Conservation (phyloP, 92 coral and sea anemone species). For the Palythoa caribaeorum region DNA sequence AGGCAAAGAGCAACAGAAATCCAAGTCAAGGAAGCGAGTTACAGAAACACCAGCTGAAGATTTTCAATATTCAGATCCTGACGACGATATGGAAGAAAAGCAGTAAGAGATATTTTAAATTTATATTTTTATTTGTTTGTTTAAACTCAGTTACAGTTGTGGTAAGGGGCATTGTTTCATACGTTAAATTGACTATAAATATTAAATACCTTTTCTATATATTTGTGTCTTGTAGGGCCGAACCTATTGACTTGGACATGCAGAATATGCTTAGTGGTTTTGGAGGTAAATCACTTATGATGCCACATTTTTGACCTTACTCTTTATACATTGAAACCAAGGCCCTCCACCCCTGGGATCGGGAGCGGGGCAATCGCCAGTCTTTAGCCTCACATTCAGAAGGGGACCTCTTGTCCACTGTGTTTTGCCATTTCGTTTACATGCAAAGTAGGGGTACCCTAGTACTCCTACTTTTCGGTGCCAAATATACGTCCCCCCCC, state of each 20-base stretch:
- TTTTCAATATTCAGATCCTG: conserved; percentile 67
- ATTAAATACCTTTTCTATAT: background rate
- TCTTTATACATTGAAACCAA: background rate
- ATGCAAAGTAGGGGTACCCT: no score
- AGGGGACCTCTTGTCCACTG: no score
- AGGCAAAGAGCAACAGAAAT: conserved; percentile 23
- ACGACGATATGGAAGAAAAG: conserved; percentile 60
- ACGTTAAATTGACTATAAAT: no score
- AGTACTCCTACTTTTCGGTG: no score
- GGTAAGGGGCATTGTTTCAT: no score
- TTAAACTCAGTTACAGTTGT: background rate
- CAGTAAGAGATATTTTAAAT: conserved; percentile 14
- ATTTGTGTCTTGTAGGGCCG: background rate
- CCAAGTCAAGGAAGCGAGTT: conserved; percentile 56
- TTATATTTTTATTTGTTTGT: background rate
- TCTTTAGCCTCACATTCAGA: no score
- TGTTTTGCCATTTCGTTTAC: no score
- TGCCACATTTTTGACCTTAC: background rate
- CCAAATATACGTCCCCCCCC: no score
- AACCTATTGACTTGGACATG: background rate
- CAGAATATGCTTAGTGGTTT: background rate
- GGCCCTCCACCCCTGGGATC: no score
- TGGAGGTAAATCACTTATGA: background rate
- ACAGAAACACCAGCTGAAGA: conserved; percentile 59
- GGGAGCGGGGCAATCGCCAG: no score